These are phyloP conservation scores for Noctua janthina DNA, from an alignment of 2,888 invertebrate species.

Conservation along the genomic window DNA sequence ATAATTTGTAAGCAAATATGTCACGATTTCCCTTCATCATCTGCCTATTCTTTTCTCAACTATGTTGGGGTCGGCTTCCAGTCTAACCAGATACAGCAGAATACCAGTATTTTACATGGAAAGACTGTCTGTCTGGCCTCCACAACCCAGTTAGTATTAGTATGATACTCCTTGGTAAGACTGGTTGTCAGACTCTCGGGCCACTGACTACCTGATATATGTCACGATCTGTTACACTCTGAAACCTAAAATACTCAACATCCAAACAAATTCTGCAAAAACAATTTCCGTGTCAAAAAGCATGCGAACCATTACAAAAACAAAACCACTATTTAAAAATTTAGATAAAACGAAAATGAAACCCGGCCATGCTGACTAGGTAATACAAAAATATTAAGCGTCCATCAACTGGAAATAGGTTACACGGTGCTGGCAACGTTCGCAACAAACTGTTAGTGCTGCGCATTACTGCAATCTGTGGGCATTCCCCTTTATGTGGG, in stretches of 20 bases:
- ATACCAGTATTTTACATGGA: no score
- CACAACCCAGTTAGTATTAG: no score
- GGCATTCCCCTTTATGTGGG: conserved; percentile 26
- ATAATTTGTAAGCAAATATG: not conserved
- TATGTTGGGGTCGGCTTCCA: no score
- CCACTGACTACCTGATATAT: no score
- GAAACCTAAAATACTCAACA: no score
- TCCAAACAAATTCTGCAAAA: not conserved
- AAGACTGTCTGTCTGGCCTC: no score
- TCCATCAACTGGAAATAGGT: conserved; percentile 38
- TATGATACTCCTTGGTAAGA: no score
- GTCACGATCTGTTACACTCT: no score
- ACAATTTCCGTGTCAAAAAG: not conserved
- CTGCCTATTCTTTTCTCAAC: no score
- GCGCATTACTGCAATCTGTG: conserved; percentile 53
- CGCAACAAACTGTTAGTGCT: conserved; percentile 51
- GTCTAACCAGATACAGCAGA: no score
- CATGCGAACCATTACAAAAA: not conserved
- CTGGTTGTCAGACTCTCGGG: no score
- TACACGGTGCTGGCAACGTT: conserved; percentile 53
- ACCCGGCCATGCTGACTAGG: not conserved
- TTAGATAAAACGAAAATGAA: not conserved
- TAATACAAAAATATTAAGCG: conserved; percentile 41
- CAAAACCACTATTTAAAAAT: not conserved
- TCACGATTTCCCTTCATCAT: not conserved